Evolutionary conservation across 1,140 invertebrate genomes (phyloP), one percentile per base, ranked within the genome.

Genomic region (Chironomus tepperi): DNA sequence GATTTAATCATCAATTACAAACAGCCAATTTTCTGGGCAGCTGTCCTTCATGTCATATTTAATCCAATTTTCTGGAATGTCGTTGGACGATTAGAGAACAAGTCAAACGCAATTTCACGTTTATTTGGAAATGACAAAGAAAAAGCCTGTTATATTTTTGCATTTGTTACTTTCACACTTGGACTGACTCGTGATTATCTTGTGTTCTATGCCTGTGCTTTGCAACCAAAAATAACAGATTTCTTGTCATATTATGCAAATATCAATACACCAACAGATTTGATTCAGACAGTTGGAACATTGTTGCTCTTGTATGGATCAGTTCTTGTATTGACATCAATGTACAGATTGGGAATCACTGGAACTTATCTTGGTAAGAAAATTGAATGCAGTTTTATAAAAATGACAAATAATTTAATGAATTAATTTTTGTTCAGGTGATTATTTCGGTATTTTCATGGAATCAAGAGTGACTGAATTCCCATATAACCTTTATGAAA

Each of bases 11-110:
- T 57, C 47, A 57, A 57, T n/a, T 57, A 57, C 47, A 57, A 57
- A 15, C 47, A 57, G 12, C 47, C 47, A 57, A 57, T 57, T 15
- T 57, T 57, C 3, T 57, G 47, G 47, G 47, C 47, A 5, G 47
- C 47, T n/a, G n/a, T 57, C 3, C 3, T 57, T 15, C 47, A 57
- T 15, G 47, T 57, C 3, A 57, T 57, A 15, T 57, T 57, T 3
- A 57, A 57, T 57, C 47, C 47, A 15, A 57, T 57, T 57, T 57
- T 57, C 12, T 57, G 47, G 47, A 57, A 57, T 57, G 47, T 57
- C 12, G n/a, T n/a, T 57, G 47, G 47, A 12, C 7, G 47, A 12
- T 57, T 57, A 15, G 47, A 57, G 47, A 57, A 57, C 15, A 57
- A n/a, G n/a, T n/a, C 47, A 15, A 10, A 57, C 12, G n/a, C n/a